These are phyloP conservation scores for Amitus sp. DNA, from an alignment of 2,888 invertebrate genomes.

Conservation along the genomic window DNA sequence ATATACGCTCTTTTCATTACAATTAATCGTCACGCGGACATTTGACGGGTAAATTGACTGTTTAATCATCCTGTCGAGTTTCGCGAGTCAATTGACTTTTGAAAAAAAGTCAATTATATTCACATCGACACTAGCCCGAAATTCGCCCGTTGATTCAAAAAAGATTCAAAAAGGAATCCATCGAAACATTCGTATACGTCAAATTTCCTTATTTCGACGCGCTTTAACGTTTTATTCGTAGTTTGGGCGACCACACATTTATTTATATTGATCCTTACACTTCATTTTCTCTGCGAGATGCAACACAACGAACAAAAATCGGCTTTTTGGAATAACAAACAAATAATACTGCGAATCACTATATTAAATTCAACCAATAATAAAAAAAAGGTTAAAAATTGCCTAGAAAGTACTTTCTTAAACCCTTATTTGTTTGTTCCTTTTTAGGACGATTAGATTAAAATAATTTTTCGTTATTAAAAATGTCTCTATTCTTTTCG, in stretches of 20 bases:
- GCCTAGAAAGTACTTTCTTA: conserved; percentile 3
- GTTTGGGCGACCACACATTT: conserved; percentile 18
- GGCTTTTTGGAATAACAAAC: not conserved
- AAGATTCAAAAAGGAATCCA: conserved; percentile 2
- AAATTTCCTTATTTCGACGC: too few species aligned
- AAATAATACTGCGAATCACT: conserved; percentile 26
- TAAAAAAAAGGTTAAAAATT: conserved; percentile 13
- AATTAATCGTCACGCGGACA: conserved; percentile 51
- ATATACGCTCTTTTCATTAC: conserved; percentile 47
- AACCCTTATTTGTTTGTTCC: conserved; percentile 7
- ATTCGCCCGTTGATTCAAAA: too few species aligned
- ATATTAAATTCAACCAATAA: conserved; percentile 3
- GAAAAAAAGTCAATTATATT: conserved; percentile 47
- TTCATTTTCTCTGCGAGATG: conserved; percentile 37
- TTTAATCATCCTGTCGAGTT: conserved; percentile 60
- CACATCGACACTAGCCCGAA: too few species aligned
- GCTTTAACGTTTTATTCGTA: conserved; percentile 30
- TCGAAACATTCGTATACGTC: conserved; percentile 1
- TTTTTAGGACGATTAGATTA: conserved; percentile 9
- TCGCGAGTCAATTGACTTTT: conserved; percentile 61
- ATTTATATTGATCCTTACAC: conserved; percentile 31
- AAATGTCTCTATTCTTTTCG: conserved; percentile 14
- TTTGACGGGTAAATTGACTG: conserved; percentile 63
- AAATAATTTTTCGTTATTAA: conserved; percentile 9
- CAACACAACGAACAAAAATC: conserved; percentile 11